A percentile compares a stretch with the other conserved stretches of the same genome.
These are phyloP conservation scores for Tribolium madens DNA, from an alignment of 1,140 invertebrate genomes.

Conservation along the genomic window DNA sequence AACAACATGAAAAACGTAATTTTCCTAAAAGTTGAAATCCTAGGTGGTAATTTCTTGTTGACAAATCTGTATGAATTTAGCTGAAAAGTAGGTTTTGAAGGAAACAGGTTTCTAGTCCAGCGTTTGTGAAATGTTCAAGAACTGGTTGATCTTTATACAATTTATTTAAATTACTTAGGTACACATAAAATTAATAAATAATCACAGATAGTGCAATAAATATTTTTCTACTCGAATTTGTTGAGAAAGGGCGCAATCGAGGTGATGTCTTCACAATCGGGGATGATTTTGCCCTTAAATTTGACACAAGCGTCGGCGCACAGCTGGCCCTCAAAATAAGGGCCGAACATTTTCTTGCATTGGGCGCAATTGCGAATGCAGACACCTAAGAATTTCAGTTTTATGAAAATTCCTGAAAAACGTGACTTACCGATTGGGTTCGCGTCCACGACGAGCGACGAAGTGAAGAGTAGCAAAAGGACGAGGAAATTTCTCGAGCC, in stretches of 20 bases:
- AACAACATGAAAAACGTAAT: too few species aligned
- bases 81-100: constrained; percentile 12
- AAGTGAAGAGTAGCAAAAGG: not conserved
- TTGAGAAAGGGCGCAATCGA: constrained; percentile 85
- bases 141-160: not conserved
- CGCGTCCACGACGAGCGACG: not conserved
- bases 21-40: too few species aligned
- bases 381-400: constrained; percentile 66
- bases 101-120: constrained; percentile 42
- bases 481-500: constrained; percentile 5
- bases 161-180: not conserved
- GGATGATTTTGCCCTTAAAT: constrained; percentile 83
- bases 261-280: constrained; percentile 84
- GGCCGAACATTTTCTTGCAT: constrained; percentile 87
- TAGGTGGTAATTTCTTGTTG: too few species aligned
- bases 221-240: constrained; percentile 66
- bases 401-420: not conserved
- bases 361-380: constrained; percentile 89
- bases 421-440: constrained; percentile 27
- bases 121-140: constrained; percentile 19
- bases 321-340: constrained; percentile 84
- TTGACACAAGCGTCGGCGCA: constrained; percentile 86
- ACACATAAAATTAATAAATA: constrained; percentile 22
- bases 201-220: constrained; percentile 4
- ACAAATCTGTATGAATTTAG: too few species aligned